These are phyloP conservation scores for Halcyon chelicuti DNA, from an alignment of 2,797 vertebrate species.

Conservation along the genomic window DNA sequence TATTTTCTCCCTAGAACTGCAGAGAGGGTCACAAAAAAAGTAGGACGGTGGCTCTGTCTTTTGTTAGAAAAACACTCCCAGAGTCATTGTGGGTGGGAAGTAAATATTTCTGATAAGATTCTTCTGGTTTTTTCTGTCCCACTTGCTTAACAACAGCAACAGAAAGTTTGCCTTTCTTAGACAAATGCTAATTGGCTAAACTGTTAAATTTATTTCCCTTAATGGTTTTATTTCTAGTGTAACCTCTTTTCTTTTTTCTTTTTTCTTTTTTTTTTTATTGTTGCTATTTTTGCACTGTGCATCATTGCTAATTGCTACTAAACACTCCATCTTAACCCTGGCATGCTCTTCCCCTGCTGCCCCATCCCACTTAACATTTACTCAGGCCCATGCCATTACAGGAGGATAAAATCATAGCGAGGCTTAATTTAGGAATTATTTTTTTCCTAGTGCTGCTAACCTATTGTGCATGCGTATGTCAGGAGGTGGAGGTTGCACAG, in stretches of 20 bases:
- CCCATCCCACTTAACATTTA: conserved; percentile 67
- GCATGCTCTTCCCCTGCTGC: conserved; percentile 33
- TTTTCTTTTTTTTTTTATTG: not conserved
- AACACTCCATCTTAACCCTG: conserved; percentile 55
- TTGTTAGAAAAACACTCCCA: conserved; percentile 20
- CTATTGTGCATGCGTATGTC: not conserved
- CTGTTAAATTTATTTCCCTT: conserved; percentile 48
- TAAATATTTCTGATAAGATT: conserved; percentile 35
- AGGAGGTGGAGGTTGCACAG: not conserved
- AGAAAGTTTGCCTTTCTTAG: conserved; percentile 51
- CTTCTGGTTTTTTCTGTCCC: not conserved
- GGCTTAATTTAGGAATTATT: conserved; percentile 43
- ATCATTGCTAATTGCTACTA: conserved; percentile 74
- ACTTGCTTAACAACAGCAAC: not conserved
- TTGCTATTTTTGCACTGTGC: conserved; percentile 64
- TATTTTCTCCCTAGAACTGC: conserved; percentile 68
- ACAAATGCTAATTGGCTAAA: conserved; percentile 71
- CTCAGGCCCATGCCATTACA: conserved; percentile 41
- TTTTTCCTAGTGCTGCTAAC: not conserved
- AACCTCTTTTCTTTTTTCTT: not conserved
- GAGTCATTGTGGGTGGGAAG: conserved; percentile 32
- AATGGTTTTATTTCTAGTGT: conserved; percentile 61
- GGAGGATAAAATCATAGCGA: conserved; percentile 34
- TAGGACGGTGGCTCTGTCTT: conserved; percentile 50
- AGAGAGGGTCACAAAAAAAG: conserved; percentile 53